Conservation (phyloP, 2,113 vertebrate species). For the Motacilla alba region DNA sequence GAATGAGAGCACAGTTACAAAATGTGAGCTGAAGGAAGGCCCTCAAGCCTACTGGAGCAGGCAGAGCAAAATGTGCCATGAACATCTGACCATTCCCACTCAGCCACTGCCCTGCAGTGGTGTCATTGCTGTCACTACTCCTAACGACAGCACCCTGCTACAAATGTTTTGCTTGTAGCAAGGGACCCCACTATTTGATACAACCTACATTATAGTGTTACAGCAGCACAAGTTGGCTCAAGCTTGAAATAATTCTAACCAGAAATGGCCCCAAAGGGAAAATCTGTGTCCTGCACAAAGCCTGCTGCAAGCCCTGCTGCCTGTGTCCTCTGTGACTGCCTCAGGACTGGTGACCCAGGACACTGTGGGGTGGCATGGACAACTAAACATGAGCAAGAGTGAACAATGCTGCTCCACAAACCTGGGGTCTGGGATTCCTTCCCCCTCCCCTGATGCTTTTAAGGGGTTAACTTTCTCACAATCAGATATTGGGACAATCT, state of each 20-base stretch:
- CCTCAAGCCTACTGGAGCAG: neutral
- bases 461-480: conserved; percentile 77
- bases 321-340: fast-evolving
- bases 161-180: neutral
- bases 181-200: neutral
- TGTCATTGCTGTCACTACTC: neutral
- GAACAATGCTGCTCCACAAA: fast-evolving
- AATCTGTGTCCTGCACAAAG: neutral
- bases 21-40: neutral
- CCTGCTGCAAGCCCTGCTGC: neutral
- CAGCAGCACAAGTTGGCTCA: neutral
- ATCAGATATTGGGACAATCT: conserved; percentile 72
- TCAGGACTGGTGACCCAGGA: neutral
- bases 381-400: neutral
- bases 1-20: neutral
- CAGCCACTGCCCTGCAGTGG: neutral
- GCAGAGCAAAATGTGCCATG: neutral
- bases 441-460: neutral
- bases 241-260: neutral
- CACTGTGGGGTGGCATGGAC: neutral
- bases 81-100: fast-evolving
- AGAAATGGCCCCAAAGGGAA: neutral
- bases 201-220: neutral
- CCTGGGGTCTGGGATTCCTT: neutral
- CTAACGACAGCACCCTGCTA: fast-evolving